Conservation (phyloP, 2,113 vertebrate genomes). For the Microtus ochrogaster region DNA sequence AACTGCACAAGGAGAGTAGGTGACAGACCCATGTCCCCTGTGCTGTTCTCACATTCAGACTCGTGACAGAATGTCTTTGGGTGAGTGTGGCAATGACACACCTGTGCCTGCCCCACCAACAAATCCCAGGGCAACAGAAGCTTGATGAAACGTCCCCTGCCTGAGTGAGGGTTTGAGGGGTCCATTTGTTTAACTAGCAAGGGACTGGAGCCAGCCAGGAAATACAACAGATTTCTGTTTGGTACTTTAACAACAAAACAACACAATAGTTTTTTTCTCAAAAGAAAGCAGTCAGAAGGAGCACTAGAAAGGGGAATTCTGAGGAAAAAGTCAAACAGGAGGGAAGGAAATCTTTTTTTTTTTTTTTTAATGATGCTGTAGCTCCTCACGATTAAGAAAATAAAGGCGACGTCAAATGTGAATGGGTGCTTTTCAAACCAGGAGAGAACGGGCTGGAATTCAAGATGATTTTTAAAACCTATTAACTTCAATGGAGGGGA, state of each 20-base stretch:
- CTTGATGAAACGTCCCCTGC: background rate
- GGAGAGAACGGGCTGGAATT: background rate
- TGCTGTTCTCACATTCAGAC: background rate
- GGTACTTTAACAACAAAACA: slow-evolving; percentile 52
- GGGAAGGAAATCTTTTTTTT: background rate
- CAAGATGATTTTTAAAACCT: slow-evolving; percentile 30
- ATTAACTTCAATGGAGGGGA: background rate
- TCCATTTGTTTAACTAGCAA: slow-evolving; percentile 34
- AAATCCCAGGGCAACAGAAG: background rate
- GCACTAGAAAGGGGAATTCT: slow-evolving; percentile 3
- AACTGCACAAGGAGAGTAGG: background rate
- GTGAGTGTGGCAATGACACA: fast-evolving
- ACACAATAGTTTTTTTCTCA: slow-evolving; percentile 36
- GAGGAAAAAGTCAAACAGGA: background rate
- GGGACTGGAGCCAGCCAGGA: slow-evolving; percentile 30
- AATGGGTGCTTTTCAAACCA: background rate
- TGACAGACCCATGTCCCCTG: background rate
- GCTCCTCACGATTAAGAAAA: background rate
- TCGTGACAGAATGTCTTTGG: fast-evolving
- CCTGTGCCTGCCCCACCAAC: background rate
- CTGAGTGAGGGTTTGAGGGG: background rate
- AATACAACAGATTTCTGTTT: slow-evolving; percentile 42
- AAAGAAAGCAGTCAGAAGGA: slow-evolving; percentile 59
- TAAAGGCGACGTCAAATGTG: background rate
- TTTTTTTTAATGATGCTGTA: background rate